Evolutionary conservation across 92 coral and sea anemone genomes (phyloP).

Genomic region (Isaurus tuberculatus): DNA sequence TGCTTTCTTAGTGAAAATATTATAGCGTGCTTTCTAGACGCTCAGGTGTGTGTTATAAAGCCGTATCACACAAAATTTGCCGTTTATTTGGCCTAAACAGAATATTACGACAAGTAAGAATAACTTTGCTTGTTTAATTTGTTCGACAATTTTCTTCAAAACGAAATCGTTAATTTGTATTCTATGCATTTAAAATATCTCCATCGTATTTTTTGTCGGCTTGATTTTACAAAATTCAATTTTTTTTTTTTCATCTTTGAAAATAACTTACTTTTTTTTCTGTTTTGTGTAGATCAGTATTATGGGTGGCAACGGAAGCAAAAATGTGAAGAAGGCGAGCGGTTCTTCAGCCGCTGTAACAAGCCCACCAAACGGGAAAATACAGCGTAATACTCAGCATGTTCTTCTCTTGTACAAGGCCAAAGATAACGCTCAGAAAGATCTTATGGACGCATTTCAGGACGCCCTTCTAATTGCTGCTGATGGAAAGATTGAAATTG

Average conservation of each 20-base stretch:
- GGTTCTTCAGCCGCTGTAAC: not conserved
- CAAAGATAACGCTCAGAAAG: constrained; percentile 44
- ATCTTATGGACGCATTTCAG: constrained; percentile 76
- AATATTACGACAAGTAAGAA: not conserved
- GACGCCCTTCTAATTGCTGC: constrained; percentile 68
- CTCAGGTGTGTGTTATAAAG: not conserved
- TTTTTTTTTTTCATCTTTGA: too few relatives aligned
- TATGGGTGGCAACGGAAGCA: constrained; percentile 37
- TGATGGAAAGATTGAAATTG: constrained; percentile 6
- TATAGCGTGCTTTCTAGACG: not conserved
- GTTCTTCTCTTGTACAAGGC: constrained; percentile 84
- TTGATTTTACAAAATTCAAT: not conserved
- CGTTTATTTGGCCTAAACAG: not conserved
- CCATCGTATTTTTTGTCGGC: not conserved
- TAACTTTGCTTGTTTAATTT: not conserved
- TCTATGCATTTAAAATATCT: not conserved
- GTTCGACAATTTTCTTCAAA: not conserved
- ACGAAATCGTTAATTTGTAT: not conserved
- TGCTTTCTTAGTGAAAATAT: not conserved
- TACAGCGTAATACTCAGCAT: constrained; percentile 36
- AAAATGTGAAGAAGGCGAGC: not conserved
- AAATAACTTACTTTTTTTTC: not conserved
- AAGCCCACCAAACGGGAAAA: constrained; percentile 19
- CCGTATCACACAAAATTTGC: not conserved
- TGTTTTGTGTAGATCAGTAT: not conserved